Evolutionary conservation across 1,140 invertebrate genomes (phyloP).

Genomic region (Heliothis virescens): DNA sequence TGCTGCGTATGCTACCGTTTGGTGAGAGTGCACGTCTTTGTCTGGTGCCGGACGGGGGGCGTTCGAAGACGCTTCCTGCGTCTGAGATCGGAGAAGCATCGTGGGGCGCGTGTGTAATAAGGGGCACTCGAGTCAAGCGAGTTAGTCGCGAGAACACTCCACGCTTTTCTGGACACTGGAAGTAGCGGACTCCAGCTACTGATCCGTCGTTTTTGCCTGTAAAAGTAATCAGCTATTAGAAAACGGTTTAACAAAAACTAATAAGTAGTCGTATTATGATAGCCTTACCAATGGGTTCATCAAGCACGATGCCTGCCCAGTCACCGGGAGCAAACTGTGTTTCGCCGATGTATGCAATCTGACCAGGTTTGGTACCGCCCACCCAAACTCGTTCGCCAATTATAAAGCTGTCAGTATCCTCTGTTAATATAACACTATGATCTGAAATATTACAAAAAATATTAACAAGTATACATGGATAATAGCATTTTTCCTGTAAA

Average conservation of each 20-base stretch:
- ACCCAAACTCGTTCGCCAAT: slow-evolving; percentile 98
- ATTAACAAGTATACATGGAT: not conserved
- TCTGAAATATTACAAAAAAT: slow-evolving; percentile 86
- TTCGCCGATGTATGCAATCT: slow-evolving; percentile 99
- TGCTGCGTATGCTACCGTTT: slow-evolving; percentile 83
- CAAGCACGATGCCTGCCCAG: slow-evolving; percentile 98
- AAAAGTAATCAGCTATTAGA: slow-evolving; percentile 26
- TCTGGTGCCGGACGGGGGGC: slow-evolving; percentile 76
- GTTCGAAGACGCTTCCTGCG: slow-evolving; percentile 79
- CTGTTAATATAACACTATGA: slow-evolving; percentile 93
- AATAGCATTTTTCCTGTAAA: not conserved
- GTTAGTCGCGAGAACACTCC: slow-evolving; percentile 97
- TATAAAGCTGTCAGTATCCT: slow-evolving; percentile 97
- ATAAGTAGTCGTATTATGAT: not conserved
- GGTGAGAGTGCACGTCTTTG: slow-evolving; percentile 80
- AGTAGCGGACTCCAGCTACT: slow-evolving; percentile 96
- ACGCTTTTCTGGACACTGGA: slow-evolving; percentile 97
- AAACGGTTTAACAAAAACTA: not conserved
- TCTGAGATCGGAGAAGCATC: slow-evolving; percentile 82
- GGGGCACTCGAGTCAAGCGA: slow-evolving; percentile 92
- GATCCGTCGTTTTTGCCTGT: slow-evolving; percentile 98
- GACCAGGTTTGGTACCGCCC: slow-evolving; percentile 97
- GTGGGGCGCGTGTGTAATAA: slow-evolving; percentile 81
- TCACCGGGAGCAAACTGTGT: slow-evolving; percentile 98
- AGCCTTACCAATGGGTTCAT: slow-evolving; percentile 94